phyloP scores from a whole-genome alignment of 1,140 invertebrate genomes.

The Patella vulgata region DNA sequence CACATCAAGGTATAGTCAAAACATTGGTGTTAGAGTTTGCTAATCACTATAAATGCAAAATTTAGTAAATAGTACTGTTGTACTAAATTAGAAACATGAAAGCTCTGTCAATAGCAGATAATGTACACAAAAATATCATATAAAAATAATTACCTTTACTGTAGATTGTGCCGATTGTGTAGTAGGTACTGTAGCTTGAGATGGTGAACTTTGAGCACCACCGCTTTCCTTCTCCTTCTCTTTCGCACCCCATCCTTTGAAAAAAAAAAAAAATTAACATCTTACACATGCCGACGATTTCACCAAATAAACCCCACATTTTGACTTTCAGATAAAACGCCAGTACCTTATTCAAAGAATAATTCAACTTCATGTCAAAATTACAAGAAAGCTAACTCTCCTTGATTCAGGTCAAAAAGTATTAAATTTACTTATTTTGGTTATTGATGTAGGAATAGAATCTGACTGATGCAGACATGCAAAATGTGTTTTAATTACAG shows the following conservation, averaged over 20 bases:
- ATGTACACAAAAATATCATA: no score
- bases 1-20: conserved; percentile 1
- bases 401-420: no score
- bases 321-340: no score
- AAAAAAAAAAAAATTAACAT: conserved; percentile 18
- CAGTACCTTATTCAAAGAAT: no score
- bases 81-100: conserved; percentile 7
- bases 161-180: conserved; percentile 56
- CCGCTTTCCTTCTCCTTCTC: conserved; percentile 64
- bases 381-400: no score
- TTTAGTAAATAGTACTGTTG: not conserved
- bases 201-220: conserved; percentile 58
- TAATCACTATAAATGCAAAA: conserved; percentile 5
- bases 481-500: no score
- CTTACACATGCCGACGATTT: not conserved
- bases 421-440: no score
- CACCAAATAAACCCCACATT: not conserved
- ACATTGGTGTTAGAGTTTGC: not conserved
- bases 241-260: conserved; percentile 78
- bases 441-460: no score
- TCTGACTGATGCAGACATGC: no score
- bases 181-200: conserved; percentile 61
- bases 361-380: no score
- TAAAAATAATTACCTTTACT: conserved; percentile 46
- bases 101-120: not conserved